Evolutionary conservation across 1,140 invertebrate genomes (phyloP).

Genomic region (Tetraneura akinire): DNA sequence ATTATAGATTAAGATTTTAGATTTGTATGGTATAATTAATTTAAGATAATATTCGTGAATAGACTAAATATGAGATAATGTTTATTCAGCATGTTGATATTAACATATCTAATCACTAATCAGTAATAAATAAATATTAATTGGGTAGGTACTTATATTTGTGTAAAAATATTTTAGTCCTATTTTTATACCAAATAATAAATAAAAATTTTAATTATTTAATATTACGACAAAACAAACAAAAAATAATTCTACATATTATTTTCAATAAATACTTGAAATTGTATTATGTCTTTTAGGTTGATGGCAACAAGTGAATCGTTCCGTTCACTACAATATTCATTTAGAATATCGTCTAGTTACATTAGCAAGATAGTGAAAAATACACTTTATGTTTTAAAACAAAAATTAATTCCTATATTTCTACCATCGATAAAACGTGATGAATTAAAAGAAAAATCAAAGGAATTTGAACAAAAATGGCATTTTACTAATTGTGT

Average conservation of each 20-base stretch:
- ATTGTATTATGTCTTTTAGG: conserved; percentile 6
- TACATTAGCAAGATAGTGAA: conserved; percentile 7
- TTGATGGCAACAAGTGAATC: conserved; percentile 45
- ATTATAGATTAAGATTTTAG: too few relatives aligned
- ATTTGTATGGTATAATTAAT: too few relatives aligned
- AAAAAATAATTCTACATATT: neutral
- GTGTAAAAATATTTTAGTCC: neutral
- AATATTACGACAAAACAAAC: too few relatives aligned
- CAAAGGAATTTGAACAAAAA: conserved; percentile 55
- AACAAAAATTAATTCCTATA: conserved; percentile 16
- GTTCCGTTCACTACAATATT: conserved; percentile 40
- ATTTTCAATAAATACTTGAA: neutral
- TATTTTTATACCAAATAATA: neutral
- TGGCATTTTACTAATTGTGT: conserved; percentile 57
- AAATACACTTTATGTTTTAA: neutral
- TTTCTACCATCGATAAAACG: conserved; percentile 5
- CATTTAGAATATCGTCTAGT: conserved; percentile 39
- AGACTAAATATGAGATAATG: too few relatives aligned
- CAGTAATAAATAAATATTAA: neutral
- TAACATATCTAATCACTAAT: too few relatives aligned
- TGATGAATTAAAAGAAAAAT: conserved; percentile 57
- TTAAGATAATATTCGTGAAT: too few relatives aligned
- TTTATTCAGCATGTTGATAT: too few relatives aligned
- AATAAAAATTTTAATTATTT: neutral
- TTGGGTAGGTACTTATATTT: neutral